phyloP scores from a whole-genome alignment of 1,140 invertebrate species.

The Oscheius sp. region DNA sequence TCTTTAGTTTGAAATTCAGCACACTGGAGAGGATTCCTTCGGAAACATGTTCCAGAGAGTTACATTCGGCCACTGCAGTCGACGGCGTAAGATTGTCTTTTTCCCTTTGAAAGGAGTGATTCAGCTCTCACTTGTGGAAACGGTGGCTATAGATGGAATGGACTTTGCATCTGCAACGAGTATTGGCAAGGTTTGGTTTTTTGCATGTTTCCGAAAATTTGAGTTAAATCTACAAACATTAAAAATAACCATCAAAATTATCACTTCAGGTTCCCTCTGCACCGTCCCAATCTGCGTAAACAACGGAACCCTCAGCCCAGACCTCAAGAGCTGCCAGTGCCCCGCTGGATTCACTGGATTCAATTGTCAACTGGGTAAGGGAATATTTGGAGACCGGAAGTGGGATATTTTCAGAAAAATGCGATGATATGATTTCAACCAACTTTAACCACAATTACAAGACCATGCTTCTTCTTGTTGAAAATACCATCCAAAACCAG shows the following conservation, averaged over 20 bases:
- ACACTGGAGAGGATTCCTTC: constrained; percentile 37
- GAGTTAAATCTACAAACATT: too few relatives aligned
- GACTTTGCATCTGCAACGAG: constrained; percentile 38
- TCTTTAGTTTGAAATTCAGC: constrained; percentile 5
- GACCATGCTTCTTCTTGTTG: constrained; percentile 26
- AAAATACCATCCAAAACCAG: constrained; percentile 26
- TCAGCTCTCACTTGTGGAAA: constrained; percentile 31
- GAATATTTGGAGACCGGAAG: not conserved
- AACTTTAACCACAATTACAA: constrained; percentile 23
- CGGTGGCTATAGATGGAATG: constrained; percentile 33
- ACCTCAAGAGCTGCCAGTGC: constrained; percentile 23
- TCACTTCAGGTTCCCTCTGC: too few relatives aligned
- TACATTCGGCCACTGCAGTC: constrained; percentile 33
- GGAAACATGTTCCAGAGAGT: constrained; percentile 42
- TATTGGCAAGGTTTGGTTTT: constrained; percentile 43
- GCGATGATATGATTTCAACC: not conserved
- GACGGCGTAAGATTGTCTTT: not conserved
- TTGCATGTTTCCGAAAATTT: too few relatives aligned
- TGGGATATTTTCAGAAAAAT: not conserved
- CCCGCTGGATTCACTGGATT: constrained; percentile 32
- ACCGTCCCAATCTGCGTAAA: constrained; percentile 39
- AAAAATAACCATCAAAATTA: too few relatives aligned
- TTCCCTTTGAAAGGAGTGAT: not conserved
- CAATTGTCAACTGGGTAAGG: constrained; percentile 29
- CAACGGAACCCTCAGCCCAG: constrained; percentile 20